Evolutionary conservation across 2,888 invertebrate species (phyloP).

Genomic region (Ganaspis brasiliensis): DNA sequence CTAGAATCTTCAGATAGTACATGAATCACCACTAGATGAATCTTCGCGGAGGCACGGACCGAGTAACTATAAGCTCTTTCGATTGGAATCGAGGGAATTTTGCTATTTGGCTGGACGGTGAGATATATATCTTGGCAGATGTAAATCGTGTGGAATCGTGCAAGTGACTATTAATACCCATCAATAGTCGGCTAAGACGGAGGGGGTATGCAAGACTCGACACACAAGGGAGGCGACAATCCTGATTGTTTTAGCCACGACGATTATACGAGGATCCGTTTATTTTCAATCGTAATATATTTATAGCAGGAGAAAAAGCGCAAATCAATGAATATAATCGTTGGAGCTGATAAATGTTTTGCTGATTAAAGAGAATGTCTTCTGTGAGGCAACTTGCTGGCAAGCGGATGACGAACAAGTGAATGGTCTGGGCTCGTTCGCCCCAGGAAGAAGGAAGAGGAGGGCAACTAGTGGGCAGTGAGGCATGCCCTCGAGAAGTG

Average conservation of each 20-base stretch:
- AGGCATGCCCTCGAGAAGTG: slow-evolving; percentile 40
- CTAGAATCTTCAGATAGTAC: slow-evolving; percentile 28
- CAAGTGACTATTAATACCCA: slow-evolving; percentile 43
- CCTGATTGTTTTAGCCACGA: too few species aligned
- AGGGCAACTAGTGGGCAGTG: slow-evolving; percentile 45
- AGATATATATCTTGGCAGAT: slow-evolving; percentile 32
- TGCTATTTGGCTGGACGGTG: slow-evolving; percentile 20
- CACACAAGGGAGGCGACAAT: too few species aligned
- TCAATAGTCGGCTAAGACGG: slow-evolving; percentile 13
- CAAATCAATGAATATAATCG: not conserved
- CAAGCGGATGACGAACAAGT: slow-evolving; percentile 73
- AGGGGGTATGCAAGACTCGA: slow-evolving; percentile 9
- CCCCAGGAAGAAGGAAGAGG: slow-evolving; percentile 64
- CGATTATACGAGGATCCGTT: not conserved
- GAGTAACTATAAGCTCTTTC: slow-evolving; percentile 18
- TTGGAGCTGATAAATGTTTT: not conserved
- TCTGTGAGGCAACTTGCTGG: slow-evolving; percentile 62
- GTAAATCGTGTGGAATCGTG: slow-evolving; percentile 10
- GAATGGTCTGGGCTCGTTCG: slow-evolving; percentile 66
- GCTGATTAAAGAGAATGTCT: slow-evolving; percentile 29
- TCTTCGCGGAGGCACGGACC: slow-evolving; percentile 16
- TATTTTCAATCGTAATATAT: too few species aligned
- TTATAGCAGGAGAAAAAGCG: too few species aligned
- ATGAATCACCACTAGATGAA: slow-evolving; percentile 38
- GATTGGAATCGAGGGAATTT: slow-evolving; percentile 11